Percentiles rank a stretch among this genome's conserved stretches.
Conservation (phyloP, 2,797 vertebrate species). For the Onychomys leucogaster region DNA sequence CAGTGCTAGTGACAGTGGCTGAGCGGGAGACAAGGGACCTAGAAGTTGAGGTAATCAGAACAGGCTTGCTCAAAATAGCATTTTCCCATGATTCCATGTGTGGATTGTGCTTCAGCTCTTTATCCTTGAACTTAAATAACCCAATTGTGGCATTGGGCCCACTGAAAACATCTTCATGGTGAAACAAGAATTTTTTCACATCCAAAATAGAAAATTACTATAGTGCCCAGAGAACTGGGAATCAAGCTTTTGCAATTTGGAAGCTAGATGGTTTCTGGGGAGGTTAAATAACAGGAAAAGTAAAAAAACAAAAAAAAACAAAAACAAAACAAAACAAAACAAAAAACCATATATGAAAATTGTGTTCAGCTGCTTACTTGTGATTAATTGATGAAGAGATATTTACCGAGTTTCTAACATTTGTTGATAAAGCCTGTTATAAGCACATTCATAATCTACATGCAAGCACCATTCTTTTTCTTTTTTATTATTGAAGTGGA, state of each 20-base stretch:
- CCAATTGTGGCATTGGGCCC: background rate
- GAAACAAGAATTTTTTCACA: background rate
- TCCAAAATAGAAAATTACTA: background rate
- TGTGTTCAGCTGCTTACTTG: background rate
- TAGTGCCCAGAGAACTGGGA: background rate
- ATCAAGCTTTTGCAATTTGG: background rate
- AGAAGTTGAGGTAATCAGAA: background rate
- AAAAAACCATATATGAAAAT: background rate
- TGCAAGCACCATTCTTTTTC: background rate
- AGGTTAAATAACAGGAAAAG: background rate
- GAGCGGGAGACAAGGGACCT: background rate
- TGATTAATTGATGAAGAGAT: background rate
- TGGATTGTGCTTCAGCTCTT: background rate
- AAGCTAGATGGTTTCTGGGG: background rate
- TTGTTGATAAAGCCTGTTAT: background rate
- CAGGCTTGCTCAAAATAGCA: background rate
- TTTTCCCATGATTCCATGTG: background rate
- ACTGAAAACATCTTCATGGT: background rate
- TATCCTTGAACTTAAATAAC: background rate
- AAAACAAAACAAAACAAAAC: background rate
- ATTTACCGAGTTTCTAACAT: background rate
- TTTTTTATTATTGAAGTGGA: background rate
- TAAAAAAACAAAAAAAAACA: background rate
- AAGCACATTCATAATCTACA: background rate
- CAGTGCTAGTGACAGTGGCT: too few relatives aligned